Percentiles rank a stretch among this genome's conserved stretches.
phyloP scores from a whole-genome alignment of 2,888 invertebrate species.

The Parapristionchus giblindavisi region DNA sequence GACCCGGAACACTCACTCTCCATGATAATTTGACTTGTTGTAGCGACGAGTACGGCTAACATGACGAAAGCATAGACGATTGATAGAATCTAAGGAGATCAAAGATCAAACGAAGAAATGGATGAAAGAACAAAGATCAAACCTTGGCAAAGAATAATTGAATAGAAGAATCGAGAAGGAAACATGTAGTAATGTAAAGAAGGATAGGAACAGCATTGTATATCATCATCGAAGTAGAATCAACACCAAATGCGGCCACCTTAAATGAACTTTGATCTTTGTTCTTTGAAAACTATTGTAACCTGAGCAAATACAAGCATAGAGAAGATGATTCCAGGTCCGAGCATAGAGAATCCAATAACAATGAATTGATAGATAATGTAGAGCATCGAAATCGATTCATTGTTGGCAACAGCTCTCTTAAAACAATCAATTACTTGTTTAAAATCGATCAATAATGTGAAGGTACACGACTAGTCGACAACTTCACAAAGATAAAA shows the following conservation, averaged over 20 bases:
- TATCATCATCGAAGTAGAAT: conserved; percentile 56
- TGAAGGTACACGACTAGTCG: no score
- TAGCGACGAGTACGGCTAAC: conserved; percentile 82
- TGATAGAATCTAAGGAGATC: conserved; percentile 75
- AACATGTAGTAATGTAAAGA: conserved; percentile 65
- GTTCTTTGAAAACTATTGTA: background rate
- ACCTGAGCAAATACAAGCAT: conserved; percentile 69
- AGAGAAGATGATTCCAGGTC: conserved; percentile 69
- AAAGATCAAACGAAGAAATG: conserved; percentile 63
- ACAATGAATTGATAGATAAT: conserved; percentile 69
- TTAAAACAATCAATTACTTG: conserved; percentile 42
- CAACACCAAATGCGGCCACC: conserved; percentile 64
- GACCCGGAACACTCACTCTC: conserved; percentile 55
- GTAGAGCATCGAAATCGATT: conserved; percentile 65
- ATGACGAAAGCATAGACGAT: conserved; percentile 84
- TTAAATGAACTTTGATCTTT: conserved; percentile 9
- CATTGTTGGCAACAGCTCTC: conserved; percentile 65
- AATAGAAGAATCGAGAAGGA: conserved; percentile 61
- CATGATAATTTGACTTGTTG: conserved; percentile 64
- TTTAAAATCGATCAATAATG: background rate
- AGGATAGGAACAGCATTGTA: conserved; percentile 63
- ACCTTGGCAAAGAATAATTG: conserved; percentile 75
- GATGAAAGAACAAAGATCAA: background rate
- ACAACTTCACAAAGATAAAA: no score
- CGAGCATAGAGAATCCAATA: conserved; percentile 69